Conservation (phyloP, 2,888 invertebrate genomes). For the Rotaria socialis region DNA sequence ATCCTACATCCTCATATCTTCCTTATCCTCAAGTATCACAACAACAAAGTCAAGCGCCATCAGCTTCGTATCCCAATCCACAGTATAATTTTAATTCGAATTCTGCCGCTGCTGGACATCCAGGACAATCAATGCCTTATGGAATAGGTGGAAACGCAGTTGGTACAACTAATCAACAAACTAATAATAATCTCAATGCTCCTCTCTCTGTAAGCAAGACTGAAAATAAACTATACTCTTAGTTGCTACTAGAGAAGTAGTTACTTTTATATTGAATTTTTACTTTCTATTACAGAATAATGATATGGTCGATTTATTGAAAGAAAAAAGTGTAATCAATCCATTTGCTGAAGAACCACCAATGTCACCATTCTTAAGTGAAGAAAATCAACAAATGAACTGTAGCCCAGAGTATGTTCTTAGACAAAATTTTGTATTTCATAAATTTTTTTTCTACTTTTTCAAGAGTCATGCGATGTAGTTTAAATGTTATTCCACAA, state of each 20-base stretch:
- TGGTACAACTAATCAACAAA: background rate
- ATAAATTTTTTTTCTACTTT: too few species aligned
- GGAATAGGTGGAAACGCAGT: background rate
- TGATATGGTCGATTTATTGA: background rate
- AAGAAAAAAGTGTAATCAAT: background rate
- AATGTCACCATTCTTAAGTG: background rate
- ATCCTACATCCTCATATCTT: background rate
- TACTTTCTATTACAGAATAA: background rate
- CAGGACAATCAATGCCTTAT: background rate
- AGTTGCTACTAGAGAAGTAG: too few species aligned
- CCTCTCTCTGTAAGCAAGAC: background rate
- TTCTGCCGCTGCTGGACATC: background rate
- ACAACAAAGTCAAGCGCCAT: background rate
- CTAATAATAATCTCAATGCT: background rate
- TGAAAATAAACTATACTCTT: background rate
- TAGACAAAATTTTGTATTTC: too few species aligned
- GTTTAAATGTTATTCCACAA: conserved; percentile 88
- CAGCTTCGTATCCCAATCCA: background rate
- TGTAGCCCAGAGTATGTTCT: conserved; percentile 12
- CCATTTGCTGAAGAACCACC: conserved; percentile 11
- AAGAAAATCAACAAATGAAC: conserved; percentile 32
- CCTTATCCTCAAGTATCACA: background rate
- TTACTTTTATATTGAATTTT: background rate
- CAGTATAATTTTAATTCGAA: background rate
- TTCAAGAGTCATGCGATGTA: conserved; percentile 72